These are phyloP conservation scores for Rhea americana DNA, from an alignment of 2,113 vertebrate genomes.

Conservation along the genomic window DNA sequence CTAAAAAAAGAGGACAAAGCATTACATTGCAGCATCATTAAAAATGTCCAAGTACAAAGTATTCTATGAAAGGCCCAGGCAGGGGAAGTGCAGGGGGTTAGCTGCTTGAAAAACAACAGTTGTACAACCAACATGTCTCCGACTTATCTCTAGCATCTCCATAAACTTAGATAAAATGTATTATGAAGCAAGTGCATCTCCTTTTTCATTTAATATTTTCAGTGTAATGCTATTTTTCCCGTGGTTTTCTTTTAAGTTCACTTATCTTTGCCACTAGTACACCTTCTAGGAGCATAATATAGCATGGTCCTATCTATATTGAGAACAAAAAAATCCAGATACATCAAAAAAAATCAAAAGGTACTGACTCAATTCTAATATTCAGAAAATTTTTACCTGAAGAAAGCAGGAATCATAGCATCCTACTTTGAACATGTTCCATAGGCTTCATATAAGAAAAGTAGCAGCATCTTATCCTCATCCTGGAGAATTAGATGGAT, in stretches of 20 bases:
- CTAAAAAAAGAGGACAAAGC: not conserved
- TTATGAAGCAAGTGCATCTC: not conserved
- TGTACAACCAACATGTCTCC: slow-evolving; percentile 27
- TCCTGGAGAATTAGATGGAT: not conserved
- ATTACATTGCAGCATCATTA: slow-evolving; percentile 1
- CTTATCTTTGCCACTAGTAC: not conserved
- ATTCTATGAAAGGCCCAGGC: slow-evolving; percentile 11
- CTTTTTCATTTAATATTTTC: not conserved
- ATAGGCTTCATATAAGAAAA: not conserved
- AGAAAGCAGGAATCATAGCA: not conserved
- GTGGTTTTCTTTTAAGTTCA: not conserved
- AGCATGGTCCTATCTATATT: no score
- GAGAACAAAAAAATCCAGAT: not conserved
- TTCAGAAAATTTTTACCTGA: not conserved
- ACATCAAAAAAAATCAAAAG: not conserved
- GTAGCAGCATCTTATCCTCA: not conserved
- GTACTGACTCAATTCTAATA: not conserved
- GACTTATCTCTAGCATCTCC: not conserved
- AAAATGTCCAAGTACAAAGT: slow-evolving; percentile 49
- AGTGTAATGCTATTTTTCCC: not conserved
- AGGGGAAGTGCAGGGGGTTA: not conserved
- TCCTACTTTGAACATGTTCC: accelerated
- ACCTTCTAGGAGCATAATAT: not conserved
- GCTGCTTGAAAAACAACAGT: slow-evolving; percentile 43
- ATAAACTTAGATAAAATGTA: not conserved